Conservation (phyloP, 2,888 invertebrate species). For the Prostheceraeus crozeri region DNA sequence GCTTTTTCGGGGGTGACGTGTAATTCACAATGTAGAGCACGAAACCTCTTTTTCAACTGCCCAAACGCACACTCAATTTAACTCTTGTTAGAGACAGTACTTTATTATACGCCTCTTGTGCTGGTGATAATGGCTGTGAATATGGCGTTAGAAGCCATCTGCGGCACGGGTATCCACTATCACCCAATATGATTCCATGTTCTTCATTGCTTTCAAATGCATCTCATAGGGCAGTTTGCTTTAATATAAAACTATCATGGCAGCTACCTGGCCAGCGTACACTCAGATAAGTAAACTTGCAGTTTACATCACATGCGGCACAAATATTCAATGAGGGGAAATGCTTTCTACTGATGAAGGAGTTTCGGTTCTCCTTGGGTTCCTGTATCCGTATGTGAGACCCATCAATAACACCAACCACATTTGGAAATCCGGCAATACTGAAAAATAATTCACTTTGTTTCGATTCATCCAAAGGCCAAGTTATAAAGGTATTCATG, state of each 20-base stretch:
- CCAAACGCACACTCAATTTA: slow-evolving; percentile 21
- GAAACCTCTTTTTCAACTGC: slow-evolving; percentile 11
- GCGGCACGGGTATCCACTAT: slow-evolving; percentile 38
- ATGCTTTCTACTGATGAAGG: slow-evolving; percentile 14
- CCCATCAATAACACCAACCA: slow-evolving; percentile 15
- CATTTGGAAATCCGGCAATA: slow-evolving; percentile 9
- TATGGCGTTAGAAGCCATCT: slow-evolving; percentile 38
- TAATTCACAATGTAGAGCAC: slow-evolving; percentile 4
- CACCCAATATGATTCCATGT: slow-evolving; percentile 36
- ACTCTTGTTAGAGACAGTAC: neutral
- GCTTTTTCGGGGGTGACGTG: slow-evolving; percentile 19
- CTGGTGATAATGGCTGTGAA: slow-evolving; percentile 23
- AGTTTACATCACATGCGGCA: slow-evolving; percentile 3
- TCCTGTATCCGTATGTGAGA: slow-evolving; percentile 1
- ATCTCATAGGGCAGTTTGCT: no score
- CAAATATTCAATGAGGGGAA: slow-evolving; percentile 12
- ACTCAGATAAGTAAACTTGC: neutral
- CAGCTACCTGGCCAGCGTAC: slow-evolving; percentile 18
- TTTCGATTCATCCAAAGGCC: neutral
- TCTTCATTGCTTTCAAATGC: no score
- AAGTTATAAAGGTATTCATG: neutral
- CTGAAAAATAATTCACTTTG: neutral
- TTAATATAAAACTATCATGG: neutral
- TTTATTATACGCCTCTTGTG: slow-evolving; percentile 15
- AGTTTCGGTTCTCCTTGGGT: neutral